Evolutionary conservation across 2,888 invertebrate genomes (phyloP).

Genomic region (Diarsia mendica): DNA sequence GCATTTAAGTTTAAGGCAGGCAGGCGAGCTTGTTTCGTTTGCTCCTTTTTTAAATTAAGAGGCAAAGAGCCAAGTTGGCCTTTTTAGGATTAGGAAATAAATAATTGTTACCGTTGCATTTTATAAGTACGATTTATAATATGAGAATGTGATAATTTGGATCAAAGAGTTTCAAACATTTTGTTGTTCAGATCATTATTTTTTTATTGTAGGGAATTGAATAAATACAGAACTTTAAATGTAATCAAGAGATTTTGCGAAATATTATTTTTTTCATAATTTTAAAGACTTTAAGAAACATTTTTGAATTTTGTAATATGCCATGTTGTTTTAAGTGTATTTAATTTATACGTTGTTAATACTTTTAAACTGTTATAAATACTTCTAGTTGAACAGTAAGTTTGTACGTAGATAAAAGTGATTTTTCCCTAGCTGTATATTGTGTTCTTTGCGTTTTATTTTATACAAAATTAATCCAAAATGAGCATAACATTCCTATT

Average conservation of each 20-base stretch:
- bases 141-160: conserved; percentile 56
- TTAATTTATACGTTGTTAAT: conserved; percentile 34
- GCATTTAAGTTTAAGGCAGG: conserved; percentile 42
- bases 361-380: conserved; percentile 23
- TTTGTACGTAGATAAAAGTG: background rate
- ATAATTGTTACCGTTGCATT: conserved; percentile 60
- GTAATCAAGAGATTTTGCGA: conserved; percentile 18
- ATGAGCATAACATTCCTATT: conserved; percentile 12
- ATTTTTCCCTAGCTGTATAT: background rate
- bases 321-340: conserved; percentile 39
- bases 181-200: conserved; percentile 40
- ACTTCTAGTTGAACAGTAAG: conserved; percentile 1
- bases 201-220: conserved; percentile 29
- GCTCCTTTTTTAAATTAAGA: conserved; percentile 40
- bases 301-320: conserved; percentile 6
- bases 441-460: background rate
- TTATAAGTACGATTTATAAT: conserved; percentile 42
- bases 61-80: conserved; percentile 49
- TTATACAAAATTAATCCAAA: conserved; percentile 5
- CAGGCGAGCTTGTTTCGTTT: conserved; percentile 48
- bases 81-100: conserved; percentile 29
- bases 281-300: background rate
- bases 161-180: conserved; percentile 57
- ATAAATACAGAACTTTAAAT: conserved; percentile 21
- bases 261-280: conserved; percentile 3